Evolutionary conservation across 2,797 vertebrate genomes (phyloP).

Genomic region (Hemitrygon akajei): DNA sequence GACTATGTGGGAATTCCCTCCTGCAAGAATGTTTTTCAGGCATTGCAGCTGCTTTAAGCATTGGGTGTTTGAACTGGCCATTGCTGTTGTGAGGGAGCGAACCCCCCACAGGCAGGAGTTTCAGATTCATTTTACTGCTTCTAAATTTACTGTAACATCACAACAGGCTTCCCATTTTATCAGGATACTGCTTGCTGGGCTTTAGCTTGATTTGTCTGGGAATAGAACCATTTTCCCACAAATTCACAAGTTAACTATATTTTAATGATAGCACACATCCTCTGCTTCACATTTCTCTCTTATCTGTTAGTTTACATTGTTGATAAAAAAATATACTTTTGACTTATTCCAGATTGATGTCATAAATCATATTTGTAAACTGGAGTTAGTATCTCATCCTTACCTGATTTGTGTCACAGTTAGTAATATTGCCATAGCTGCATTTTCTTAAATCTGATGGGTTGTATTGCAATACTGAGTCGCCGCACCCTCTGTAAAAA

Average conservation of each 20-base stretch:
- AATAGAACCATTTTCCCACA: background rate
- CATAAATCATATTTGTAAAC: background rate
- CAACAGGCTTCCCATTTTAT: background rate
- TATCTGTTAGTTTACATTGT: background rate
- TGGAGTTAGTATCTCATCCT: background rate
- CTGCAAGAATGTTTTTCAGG: background rate
- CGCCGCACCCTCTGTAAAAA: background rate
- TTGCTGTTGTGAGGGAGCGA: background rate
- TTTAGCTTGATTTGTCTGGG: conserved; percentile 23
- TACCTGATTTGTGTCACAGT: background rate
- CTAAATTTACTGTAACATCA: conserved; percentile 29
- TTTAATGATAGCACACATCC: background rate
- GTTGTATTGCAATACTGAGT: no score
- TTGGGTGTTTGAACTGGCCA: background rate
- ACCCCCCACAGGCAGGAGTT: background rate
- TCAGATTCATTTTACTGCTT: background rate
- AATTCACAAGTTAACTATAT: background rate
- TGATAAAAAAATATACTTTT: background rate
- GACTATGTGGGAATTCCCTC: background rate
- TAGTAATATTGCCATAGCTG: no score
- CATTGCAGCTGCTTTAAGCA: background rate
- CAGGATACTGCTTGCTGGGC: background rate
- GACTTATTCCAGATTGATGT: background rate
- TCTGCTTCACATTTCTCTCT: background rate
- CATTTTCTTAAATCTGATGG: background rate